These are phyloP conservation scores for Perccottus glenii DNA, from an alignment of 2,113 vertebrate species.

Conservation along the genomic window DNA sequence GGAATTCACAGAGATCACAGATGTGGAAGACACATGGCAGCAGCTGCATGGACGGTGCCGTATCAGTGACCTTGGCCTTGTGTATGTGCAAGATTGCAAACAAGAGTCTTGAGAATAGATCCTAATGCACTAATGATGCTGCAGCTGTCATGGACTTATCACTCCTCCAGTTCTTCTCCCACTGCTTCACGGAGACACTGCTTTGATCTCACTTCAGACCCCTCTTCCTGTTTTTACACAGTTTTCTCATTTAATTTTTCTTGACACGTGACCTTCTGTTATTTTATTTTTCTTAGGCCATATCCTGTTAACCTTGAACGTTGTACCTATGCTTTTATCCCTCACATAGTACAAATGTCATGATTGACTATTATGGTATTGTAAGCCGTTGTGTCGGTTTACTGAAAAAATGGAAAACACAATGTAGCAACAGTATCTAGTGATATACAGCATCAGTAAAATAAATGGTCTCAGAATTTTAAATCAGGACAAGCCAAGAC, in stretches of 20 bases:
- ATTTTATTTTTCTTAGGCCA: slow-evolving; percentile 2
- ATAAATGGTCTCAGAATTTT: no score
- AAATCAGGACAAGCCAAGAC: no score
- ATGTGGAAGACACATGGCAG: slow-evolving; percentile 25
- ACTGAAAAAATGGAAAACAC: slow-evolving; percentile 5
- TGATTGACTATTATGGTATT: not conserved
- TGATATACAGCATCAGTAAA: no score
- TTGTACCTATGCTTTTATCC: not conserved
- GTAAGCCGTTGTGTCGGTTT: slow-evolving; percentile 8
- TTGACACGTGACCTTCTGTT: slow-evolving; percentile 27
- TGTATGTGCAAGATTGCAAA: slow-evolving; percentile 46
- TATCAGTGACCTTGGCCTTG: slow-evolving; percentile 24
- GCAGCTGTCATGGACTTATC: slow-evolving; percentile 71
- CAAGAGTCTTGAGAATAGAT: slow-evolving; percentile 66
- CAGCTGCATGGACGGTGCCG: slow-evolving; percentile 46
- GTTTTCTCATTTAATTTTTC: slow-evolving; percentile 59
- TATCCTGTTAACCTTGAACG: slow-evolving; percentile 42
- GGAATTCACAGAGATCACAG: slow-evolving; percentile 31
- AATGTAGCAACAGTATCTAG: not conserved
- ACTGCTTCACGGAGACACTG: slow-evolving; percentile 37
- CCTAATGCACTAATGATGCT: slow-evolving; percentile 74
- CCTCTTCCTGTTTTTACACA: slow-evolving; percentile 23
- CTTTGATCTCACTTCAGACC: slow-evolving; percentile 61
- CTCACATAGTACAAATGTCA: not conserved
- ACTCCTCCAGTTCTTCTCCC: slow-evolving; percentile 50